phyloP scores from a whole-genome alignment of 2,797 vertebrate genomes.

The Pelobates cultripes region DNA sequence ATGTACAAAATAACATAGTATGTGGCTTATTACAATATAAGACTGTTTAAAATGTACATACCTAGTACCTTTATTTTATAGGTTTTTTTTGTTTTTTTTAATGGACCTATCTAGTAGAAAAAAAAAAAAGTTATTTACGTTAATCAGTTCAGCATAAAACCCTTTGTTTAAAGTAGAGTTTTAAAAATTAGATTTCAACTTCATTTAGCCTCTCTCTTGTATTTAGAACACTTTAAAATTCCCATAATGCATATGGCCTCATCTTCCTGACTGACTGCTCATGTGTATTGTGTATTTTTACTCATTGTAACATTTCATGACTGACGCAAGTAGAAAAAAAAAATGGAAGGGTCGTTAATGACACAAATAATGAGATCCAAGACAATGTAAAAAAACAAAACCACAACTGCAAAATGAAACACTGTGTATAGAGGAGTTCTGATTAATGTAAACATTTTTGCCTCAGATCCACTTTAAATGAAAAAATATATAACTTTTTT shows the following conservation, averaged over 20 bases:
- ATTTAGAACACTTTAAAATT: not conserved
- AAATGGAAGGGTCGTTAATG: too few species aligned
- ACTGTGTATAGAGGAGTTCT: too few species aligned
- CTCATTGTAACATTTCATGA: not conserved
- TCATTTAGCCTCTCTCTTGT: too few species aligned
- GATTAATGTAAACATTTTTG: too few species aligned
- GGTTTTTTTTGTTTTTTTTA: too few species aligned
- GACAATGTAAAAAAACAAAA: too few species aligned
- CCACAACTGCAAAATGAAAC: too few species aligned
- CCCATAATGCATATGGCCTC: not conserved
- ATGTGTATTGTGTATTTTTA: not conserved
- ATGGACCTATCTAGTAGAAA: not conserved
- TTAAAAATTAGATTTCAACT: too few species aligned
- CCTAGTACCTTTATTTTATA: not conserved
- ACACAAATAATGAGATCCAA: too few species aligned
- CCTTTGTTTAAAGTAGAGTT: not conserved
- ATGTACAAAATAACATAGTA: conserved; percentile 20
- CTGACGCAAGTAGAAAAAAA: not conserved
- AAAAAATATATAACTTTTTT: too few species aligned
- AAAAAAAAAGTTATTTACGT: not conserved
- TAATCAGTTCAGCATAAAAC: not conserved
- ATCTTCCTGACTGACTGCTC: not conserved
- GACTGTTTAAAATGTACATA: not conserved
- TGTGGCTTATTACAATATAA: not conserved
- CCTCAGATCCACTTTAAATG: too few species aligned